Base-by-base conservation (phyloP, 1,140 invertebrate genomes). In the Drosophila tsacasi region DNA sequence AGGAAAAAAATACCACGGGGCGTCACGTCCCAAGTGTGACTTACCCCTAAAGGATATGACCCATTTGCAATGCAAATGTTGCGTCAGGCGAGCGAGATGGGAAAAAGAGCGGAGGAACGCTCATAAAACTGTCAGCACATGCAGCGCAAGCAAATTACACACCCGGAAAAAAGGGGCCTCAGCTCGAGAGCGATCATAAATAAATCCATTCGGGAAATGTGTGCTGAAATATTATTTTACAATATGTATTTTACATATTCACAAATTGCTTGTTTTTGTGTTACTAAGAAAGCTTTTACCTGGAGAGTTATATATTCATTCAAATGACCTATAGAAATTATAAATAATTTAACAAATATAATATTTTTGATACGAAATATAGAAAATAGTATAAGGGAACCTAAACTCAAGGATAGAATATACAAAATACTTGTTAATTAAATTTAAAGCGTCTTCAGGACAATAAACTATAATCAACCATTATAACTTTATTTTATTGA, bases 21-120 rank as follows among this genome's bases (percentile, higher is more conserved):
- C 64, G 49, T 82, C 79, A 77, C 62, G 79, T 82, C 55, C 52
- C 78, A 58, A 72, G 82, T 80, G 82, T 83, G 82, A 77, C 82
- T 85, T 85, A 71, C 55, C 65, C 46, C 76, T 57, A 80, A 83
- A 87, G 83, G 79, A 83, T 83, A 80, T 78, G 77, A 72, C 50
- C 65, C 73, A 89, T 87, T 87, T 87, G 84, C 84, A 87, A 75
- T 87, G 84, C 84, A 87, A 87, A 87, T 87, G 72, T 55, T 63
- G 60, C 59, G 65, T 40, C 60, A 68, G 77, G 76, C 65, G 55
- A 77, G 60, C 52, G 63, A 27, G 27, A 42, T 42, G 60, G 79
- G 12, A 37, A 15, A 59, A 23, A 49, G 37, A 30, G 30, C 23
- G 37, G 32, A 55, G 42, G 40, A 74, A 30, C 60, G 58, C 75